Conservation (phyloP, 2,797 vertebrate genomes). For the Pseudocheirus occidentalis region DNA sequence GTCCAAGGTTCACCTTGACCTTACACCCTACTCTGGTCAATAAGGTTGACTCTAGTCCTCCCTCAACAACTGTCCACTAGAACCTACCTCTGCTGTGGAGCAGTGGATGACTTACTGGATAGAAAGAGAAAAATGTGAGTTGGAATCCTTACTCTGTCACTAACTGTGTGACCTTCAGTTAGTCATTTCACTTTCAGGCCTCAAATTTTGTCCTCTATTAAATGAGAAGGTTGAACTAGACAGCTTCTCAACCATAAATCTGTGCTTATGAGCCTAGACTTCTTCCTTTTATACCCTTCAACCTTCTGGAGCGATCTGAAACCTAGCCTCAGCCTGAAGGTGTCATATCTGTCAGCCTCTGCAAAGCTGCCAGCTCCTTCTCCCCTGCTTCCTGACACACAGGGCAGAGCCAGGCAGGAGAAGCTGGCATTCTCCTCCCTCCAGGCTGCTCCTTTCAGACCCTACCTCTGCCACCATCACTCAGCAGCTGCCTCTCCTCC, state of each 20-base stretch:
- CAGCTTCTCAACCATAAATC: not conserved
- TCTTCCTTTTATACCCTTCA: not conserved
- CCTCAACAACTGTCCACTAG: not conserved
- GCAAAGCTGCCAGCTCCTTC: not conserved
- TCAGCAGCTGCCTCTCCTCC: not conserved
- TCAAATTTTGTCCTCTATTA: not conserved
- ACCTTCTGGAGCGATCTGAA: not conserved
- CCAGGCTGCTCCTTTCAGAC: not conserved
- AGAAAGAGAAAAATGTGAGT: not conserved
- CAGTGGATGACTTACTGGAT: not conserved
- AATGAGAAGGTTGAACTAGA: not conserved
- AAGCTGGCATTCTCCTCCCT: not conserved
- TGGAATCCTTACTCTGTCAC: not conserved
- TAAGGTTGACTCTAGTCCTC: too few species aligned
- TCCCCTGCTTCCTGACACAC: not conserved
- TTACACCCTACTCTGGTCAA: not conserved
- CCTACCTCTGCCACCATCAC: not conserved
- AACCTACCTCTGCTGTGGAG: not conserved
- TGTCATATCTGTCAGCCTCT: not conserved
- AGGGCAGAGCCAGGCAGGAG: not conserved
- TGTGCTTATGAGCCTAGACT: not conserved
- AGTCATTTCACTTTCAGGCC: not conserved
- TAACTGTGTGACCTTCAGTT: not conserved
- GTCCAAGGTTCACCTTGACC: not conserved
- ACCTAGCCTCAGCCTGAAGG: not conserved